These are phyloP conservation scores for Cochlearius cochlearius DNA, from an alignment of 2,113 vertebrate genomes.

Conservation along the genomic window DNA sequence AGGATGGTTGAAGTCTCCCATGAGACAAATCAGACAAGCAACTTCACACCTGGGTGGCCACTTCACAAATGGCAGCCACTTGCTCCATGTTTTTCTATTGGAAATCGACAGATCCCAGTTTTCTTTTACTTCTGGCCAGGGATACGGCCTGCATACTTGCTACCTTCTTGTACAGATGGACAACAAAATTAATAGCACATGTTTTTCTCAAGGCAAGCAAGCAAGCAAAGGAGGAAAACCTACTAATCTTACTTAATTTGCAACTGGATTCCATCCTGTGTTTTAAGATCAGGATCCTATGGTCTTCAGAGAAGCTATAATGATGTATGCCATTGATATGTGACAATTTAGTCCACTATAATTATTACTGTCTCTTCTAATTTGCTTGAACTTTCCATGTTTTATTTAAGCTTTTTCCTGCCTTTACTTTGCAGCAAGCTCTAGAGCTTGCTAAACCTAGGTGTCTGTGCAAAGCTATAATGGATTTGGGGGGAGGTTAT, in stretches of 20 bases:
- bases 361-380: not conserved
- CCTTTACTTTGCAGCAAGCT: not conserved
- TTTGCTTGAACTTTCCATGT: not conserved
- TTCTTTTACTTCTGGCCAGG: not conserved
- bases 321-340: not conserved
- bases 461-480: not conserved
- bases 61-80: not conserved
- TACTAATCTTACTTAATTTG: constrained; percentile 27
- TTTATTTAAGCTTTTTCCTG: not conserved
- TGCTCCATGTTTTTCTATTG: not conserved
- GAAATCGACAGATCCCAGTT: not conserved
- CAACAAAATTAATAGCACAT: constrained; percentile 9
- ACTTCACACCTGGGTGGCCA: not conserved
- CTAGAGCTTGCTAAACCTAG: not conserved
- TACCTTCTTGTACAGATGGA: constrained; percentile 1
- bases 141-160: not conserved
- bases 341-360: not conserved
- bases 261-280: not conserved
- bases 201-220: constrained; percentile 37
- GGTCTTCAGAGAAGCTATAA: not conserved
- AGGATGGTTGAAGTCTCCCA: no score
- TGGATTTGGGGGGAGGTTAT: not conserved
- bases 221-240: constrained; percentile 3
- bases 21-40: not conserved
- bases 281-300: not conserved